A percentile compares a stretch with the other conserved stretches of the same genome.
Conservation (phyloP, 2,113 vertebrate species). For the Galeopterus variegatus region DNA sequence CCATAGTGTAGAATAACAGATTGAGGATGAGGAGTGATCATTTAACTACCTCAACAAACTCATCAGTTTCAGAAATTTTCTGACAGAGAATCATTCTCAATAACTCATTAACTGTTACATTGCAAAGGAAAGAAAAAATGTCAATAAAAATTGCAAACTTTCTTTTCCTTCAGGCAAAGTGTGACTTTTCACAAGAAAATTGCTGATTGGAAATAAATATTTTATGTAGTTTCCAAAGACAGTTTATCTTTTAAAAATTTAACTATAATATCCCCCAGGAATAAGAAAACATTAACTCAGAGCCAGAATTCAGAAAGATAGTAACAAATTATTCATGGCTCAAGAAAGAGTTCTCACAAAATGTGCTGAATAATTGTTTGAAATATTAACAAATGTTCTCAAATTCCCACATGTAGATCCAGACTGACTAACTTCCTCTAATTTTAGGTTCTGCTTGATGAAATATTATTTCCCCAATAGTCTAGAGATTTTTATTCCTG, state of each 20-base stretch:
- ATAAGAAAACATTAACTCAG: constrained; percentile 58
- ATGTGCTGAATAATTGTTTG: constrained; percentile 70
- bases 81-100: neutral
- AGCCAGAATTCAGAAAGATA: constrained; percentile 69
- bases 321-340: constrained; percentile 63
- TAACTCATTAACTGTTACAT: neutral
- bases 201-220: constrained; percentile 15
- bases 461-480: neutral
- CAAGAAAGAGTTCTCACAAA: constrained; percentile 56
- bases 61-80: neutral
- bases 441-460: neutral
- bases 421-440: neutral
- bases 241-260: constrained; percentile 71
- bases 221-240: constrained; percentile 41
- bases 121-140: neutral
- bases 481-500: constrained; percentile 5
- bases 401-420: constrained; percentile 46
- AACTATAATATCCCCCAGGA: constrained; percentile 57
- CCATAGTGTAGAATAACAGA: neutral
- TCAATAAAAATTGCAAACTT: neutral
- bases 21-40: neutral
- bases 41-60: neutral
- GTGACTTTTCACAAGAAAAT: constrained; percentile 30
- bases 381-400: constrained; percentile 64
- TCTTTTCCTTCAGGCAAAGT: constrained; percentile 22